phyloP scores from a whole-genome alignment of 2,888 invertebrate genomes.

The Chouioia cunea region DNA sequence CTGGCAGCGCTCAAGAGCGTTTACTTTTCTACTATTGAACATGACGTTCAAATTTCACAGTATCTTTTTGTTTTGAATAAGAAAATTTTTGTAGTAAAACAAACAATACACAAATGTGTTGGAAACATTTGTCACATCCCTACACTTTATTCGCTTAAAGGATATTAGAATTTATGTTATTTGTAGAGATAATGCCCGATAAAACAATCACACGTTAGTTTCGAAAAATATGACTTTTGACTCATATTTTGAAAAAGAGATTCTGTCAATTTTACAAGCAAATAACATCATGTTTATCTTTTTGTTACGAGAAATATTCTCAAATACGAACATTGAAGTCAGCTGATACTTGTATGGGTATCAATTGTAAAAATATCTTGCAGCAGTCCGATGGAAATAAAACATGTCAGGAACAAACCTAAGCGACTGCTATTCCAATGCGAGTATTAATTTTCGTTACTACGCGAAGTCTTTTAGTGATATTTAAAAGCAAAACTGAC shows the following conservation, averaged over 20 bases:
- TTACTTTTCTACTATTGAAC: conserved; percentile 85
- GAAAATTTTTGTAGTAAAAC: conserved; percentile 47
- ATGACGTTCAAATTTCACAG: conserved; percentile 6
- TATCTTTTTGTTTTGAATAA: conserved; percentile 35
- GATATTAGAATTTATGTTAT: conserved; percentile 41
- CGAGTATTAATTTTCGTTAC: conserved; percentile 43
- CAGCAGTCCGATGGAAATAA: conserved; percentile 32
- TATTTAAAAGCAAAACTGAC: conserved; percentile 25
- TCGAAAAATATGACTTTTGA: conserved; percentile 22
- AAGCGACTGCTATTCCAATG: conserved; percentile 33
- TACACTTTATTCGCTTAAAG: conserved; percentile 8
- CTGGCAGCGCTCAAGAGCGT: conserved; percentile 88
- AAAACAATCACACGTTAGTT: conserved; percentile 33
- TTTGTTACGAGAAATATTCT: conserved; percentile 34
- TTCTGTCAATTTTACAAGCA: conserved; percentile 31
- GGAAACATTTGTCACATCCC: conserved; percentile 14
- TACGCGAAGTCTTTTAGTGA: conserved; percentile 21
- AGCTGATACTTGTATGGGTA: conserved; percentile 40
- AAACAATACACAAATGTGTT: conserved; percentile 22
- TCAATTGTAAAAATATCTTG: conserved; percentile 40
- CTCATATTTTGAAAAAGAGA: conserved; percentile 20
- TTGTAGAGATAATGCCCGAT: conserved; percentile 31
- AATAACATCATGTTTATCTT: conserved; percentile 33
- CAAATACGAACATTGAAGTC: conserved; percentile 26
- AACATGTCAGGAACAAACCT: background rate